Evolutionary conservation across 2,888 invertebrate genomes (phyloP).

Genomic region (Orchesellides sinensis): DNA sequence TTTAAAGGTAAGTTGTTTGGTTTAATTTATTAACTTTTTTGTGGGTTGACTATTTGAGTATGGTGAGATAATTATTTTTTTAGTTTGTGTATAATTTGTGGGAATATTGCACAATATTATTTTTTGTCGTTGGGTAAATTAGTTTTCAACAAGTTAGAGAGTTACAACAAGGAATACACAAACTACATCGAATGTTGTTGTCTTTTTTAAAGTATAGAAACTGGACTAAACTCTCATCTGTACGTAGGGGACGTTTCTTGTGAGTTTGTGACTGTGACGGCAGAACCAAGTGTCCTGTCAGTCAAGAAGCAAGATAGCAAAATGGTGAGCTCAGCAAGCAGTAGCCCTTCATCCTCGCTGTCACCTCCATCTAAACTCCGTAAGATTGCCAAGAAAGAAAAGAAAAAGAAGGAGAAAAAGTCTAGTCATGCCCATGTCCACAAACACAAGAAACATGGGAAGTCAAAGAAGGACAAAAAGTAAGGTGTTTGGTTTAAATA

Average conservation of each 20-base stretch:
- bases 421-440: constrained; percentile 81
- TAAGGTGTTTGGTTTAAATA: constrained; percentile 70
- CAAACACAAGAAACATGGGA: constrained; percentile 81
- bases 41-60: too few relatives aligned
- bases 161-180: too few relatives aligned
- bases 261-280: not conserved
- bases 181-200: too few relatives aligned
- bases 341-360: constrained; percentile 31
- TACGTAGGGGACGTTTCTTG: too few relatives aligned
- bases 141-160: too few relatives aligned
- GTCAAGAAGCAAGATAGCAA: not conserved
- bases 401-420: constrained; percentile 75
- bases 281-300: not conserved
- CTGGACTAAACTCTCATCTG: too few relatives aligned
- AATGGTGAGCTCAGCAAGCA: constrained; percentile 23
- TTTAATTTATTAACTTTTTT: too few relatives aligned
- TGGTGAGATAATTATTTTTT: too few relatives aligned
- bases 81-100: too few relatives aligned
- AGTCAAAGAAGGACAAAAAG: constrained; percentile 77
- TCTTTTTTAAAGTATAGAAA: not conserved
- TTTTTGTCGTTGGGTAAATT: not conserved
- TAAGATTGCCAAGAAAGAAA: constrained; percentile 72
- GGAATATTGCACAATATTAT: too few relatives aligned
- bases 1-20: too few relatives aligned
- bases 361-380: constrained; percentile 69